These are phyloP conservation scores for Cyclargus thomasi DNA, from an alignment of 1,140 invertebrate genomes.

Conservation along the genomic window DNA sequence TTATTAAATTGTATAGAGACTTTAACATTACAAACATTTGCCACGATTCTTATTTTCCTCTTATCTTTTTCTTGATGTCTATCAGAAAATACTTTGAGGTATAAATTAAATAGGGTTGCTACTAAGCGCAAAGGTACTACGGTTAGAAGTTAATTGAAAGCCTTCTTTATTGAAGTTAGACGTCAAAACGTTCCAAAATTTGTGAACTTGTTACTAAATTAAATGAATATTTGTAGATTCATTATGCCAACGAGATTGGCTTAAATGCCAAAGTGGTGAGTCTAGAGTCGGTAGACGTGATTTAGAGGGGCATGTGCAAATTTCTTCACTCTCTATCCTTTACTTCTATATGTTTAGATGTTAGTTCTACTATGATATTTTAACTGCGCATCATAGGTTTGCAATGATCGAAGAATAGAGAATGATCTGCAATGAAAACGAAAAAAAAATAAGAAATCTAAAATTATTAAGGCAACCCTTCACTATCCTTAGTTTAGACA, in stretches of 20 bases:
- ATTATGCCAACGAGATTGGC: constrained; percentile 72
- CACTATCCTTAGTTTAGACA: constrained; percentile 18
- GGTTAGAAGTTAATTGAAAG: neutral
- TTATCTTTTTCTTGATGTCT: too few species aligned
- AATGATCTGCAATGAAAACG: neutral
- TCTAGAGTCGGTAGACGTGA: constrained; percentile 63
- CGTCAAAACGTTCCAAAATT: neutral
- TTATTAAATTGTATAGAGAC: too few species aligned
- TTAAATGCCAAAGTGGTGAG: constrained; percentile 72
- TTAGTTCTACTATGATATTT: neutral
- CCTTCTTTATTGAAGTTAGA: neutral
- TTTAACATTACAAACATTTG: too few species aligned
- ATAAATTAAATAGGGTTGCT: too few species aligned
- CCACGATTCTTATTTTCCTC: too few species aligned
- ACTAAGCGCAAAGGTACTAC: too few species aligned
- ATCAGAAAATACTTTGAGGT: too few species aligned
- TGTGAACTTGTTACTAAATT: constrained; percentile 29
- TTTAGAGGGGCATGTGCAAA: constrained; percentile 66
- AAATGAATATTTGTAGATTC: constrained; percentile 69
- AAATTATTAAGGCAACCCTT: constrained; percentile 14
- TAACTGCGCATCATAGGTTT: neutral
- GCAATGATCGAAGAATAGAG: neutral
- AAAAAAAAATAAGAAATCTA: neutral
- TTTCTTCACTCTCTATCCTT: constrained; percentile 38
- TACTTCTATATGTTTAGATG: constrained; percentile 29